A percentile compares a stretch with the other conserved stretches of the same genome.
Conservation (phyloP, 2,113 vertebrate species). For the Pteruthius melanotis region DNA sequence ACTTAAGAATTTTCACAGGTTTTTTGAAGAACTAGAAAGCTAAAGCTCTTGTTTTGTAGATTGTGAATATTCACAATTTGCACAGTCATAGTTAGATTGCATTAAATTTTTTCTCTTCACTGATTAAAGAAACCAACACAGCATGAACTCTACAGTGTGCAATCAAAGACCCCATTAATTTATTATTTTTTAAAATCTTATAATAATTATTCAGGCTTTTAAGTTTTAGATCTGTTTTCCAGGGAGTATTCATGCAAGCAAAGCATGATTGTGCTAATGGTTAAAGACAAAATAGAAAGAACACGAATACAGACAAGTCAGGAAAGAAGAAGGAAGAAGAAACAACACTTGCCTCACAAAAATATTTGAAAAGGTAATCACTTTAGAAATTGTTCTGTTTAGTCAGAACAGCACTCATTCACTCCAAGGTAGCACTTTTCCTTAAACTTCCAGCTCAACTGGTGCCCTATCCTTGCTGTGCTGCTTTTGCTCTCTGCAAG, state of each 20-base stretch:
- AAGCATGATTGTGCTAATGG: not conserved
- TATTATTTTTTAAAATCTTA: not conserved
- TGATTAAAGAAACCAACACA: not conserved
- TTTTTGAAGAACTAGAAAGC: not conserved
- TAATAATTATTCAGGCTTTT: not conserved
- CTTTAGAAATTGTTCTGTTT: not conserved
- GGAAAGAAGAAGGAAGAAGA: not conserved
- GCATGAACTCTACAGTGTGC: not conserved
- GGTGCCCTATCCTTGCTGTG: not conserved
- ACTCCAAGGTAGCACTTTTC: not conserved
- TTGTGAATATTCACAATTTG: not conserved
- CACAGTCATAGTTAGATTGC: not conserved
- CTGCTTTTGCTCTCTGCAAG: not conserved
- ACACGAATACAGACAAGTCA: not conserved
- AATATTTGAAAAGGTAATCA: fast-evolving
- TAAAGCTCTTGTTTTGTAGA: not conserved
- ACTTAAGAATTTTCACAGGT: not conserved
- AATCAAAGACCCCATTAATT: not conserved
- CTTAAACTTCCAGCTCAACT: not conserved
- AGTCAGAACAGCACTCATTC: not conserved
- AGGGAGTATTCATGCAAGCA: not conserved
- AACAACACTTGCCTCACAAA: not conserved
- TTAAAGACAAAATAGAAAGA: not conserved
- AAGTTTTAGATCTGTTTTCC: not conserved
- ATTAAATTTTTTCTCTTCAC: not conserved